Base-by-base conservation (phyloP, 2,113 vertebrate species). In the Lepus americanus region DNA sequence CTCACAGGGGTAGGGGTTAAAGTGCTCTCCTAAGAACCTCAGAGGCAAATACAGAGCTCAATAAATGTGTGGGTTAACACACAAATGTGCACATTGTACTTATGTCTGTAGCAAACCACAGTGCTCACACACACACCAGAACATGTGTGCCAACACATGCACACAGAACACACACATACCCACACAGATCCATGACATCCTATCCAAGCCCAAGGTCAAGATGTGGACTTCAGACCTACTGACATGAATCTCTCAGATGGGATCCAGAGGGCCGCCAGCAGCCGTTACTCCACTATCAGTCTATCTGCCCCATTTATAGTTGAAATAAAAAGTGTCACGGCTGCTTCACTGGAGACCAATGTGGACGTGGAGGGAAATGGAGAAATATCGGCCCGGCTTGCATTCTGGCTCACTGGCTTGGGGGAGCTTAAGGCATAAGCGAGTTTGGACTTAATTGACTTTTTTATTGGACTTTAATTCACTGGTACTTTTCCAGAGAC, bases 391-490 rank as follows among this genome's bases (percentile, higher is more conserved):
- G 83, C 94, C 94, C 96, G 85, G 97, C 92, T 96, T 97, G 94
- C 96, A 95, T 97, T 95, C 97, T 92, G 84, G 95, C 97, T 97
- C 94, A 89, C 94, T 97, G 94, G 80, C 96, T 97, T 97, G 91
- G 95, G 96, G 96, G 72, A 96, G 89, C 95, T 97, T 95, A 97
- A 97, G 87, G 97, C 97, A 93, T 96, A 97, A 96, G 95, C 4
- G 94, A 96, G 95, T 96, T 95, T 89, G 96, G 92, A 94, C 89
- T 97, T 97, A 97, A 97, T 96, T 97, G 97, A 97, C 97, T 97
- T 97, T 97, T 97, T 97, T 97, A 97, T 96, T 96, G 97, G 96
- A 96, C 97, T 97, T 96, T 97, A 97, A 97, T 96, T 97, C 97
- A 97, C 96, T 97, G 90, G 95, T 97, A 96, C 96, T 97, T 97